phyloP scores from a whole-genome alignment of 2,113 vertebrate genomes.

The Butorides virescens region DNA sequence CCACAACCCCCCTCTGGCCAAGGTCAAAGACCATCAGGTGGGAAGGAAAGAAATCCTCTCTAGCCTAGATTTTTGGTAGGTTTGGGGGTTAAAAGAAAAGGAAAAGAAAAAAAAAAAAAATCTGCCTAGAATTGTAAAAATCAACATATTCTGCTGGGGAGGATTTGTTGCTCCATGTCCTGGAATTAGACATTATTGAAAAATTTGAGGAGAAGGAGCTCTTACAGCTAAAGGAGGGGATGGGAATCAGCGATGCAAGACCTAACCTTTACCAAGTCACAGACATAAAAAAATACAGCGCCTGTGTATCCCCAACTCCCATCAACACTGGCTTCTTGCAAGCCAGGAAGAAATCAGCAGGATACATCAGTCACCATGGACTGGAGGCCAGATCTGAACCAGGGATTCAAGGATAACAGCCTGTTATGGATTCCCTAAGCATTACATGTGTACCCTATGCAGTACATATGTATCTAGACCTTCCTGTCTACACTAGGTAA shows the following conservation, averaged over 20 bases:
- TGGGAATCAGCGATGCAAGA: neutral
- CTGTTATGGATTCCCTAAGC: neutral
- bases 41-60: neutral
- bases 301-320: neutral
- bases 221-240: neutral
- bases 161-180: neutral
- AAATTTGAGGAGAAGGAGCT: neutral
- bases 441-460: neutral
- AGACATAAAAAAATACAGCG: neutral
- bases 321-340: neutral
- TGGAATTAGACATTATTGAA: neutral
- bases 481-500: neutral
- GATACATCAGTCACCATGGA: neutral
- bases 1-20: rapidly evolving
- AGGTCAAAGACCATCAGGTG: rapidly evolving
- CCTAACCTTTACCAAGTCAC: neutral
- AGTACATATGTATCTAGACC: rapidly evolving
- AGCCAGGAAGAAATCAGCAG: neutral
- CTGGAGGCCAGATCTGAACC: neutral
- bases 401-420: neutral
- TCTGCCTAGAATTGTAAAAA: neutral
- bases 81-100: neutral
- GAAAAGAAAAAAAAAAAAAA: no score
- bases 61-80: neutral
- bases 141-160: neutral